Evolutionary conservation across 2,113 vertebrate genomes (phyloP).

Genomic region (Zosterops hypoxanthus): DNA sequence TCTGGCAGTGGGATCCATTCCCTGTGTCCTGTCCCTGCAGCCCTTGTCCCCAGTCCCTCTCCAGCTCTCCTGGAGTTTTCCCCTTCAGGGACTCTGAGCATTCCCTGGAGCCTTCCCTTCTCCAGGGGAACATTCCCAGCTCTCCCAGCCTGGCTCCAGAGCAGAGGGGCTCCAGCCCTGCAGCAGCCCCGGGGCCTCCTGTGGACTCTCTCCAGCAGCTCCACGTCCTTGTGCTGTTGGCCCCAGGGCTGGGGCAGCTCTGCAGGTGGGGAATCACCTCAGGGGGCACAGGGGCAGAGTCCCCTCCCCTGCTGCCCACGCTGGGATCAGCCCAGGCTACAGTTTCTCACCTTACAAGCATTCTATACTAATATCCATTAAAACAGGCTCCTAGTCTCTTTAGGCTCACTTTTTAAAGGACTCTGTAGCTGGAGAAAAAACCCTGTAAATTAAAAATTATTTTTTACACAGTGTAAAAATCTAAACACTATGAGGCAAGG

Average conservation of each 20-base stretch:
- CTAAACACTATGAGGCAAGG: background rate
- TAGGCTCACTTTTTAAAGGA: background rate
- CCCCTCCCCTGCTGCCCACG: background rate
- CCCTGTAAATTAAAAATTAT: background rate
- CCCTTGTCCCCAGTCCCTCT: background rate
- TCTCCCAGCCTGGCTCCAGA: background rate
- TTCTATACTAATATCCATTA: background rate
- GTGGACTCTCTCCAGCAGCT: background rate
- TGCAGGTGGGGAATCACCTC: background rate
- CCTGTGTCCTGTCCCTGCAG: fast-evolving
- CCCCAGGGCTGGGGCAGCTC: background rate
- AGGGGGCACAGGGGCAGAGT: background rate
- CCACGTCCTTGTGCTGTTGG: background rate
- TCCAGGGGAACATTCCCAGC: background rate
- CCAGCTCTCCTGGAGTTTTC: background rate
- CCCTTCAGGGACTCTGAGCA: background rate
- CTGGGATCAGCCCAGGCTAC: background rate
- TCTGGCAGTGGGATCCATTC: background rate
- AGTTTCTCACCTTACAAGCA: background rate
- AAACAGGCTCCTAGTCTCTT: background rate
- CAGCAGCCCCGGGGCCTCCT: background rate
- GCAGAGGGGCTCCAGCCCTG: background rate
- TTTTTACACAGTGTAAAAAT: background rate
- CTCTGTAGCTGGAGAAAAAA: background rate
- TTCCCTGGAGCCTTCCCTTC: background rate